Percentiles rank a stretch among this genome's conserved stretches.
phyloP scores from a whole-genome alignment of 2,113 vertebrate genomes.

The Azemiops feae region DNA sequence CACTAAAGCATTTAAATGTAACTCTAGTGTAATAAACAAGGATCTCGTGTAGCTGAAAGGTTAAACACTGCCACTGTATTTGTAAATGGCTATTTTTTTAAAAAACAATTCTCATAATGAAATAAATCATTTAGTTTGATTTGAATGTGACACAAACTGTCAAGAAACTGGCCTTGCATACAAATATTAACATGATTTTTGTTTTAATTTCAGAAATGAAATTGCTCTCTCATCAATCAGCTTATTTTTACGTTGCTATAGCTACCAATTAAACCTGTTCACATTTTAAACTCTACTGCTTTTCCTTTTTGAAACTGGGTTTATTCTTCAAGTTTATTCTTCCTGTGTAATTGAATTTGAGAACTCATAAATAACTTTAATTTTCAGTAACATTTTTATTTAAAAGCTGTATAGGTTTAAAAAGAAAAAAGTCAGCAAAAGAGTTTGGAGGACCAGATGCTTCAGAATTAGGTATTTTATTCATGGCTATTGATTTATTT shows the following conservation, averaged over 20 bases:
- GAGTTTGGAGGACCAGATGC: background rate
- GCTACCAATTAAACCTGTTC: background rate
- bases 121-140: background rate
- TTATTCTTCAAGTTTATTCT: background rate
- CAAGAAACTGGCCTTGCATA: background rate
- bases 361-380: background rate
- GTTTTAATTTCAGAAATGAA: background rate
- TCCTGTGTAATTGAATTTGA: background rate
- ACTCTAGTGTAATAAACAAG: background rate
- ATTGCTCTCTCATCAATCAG: background rate
- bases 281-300: background rate
- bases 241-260: background rate
- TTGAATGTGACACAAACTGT: background rate
- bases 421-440: background rate
- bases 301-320: background rate
- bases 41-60: background rate
- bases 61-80: background rate
- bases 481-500: background rate
- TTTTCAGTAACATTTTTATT: background rate
- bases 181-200: background rate
- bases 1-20: background rate
- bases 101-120: background rate
- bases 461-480: background rate
- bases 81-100: background rate
- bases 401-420: background rate